A percentile compares a stretch with the other conserved stretches of the same genome.
These are phyloP conservation scores for Yasuhikotakia modesta DNA, from an alignment of 2,797 vertebrate species.

Conservation along the genomic window DNA sequence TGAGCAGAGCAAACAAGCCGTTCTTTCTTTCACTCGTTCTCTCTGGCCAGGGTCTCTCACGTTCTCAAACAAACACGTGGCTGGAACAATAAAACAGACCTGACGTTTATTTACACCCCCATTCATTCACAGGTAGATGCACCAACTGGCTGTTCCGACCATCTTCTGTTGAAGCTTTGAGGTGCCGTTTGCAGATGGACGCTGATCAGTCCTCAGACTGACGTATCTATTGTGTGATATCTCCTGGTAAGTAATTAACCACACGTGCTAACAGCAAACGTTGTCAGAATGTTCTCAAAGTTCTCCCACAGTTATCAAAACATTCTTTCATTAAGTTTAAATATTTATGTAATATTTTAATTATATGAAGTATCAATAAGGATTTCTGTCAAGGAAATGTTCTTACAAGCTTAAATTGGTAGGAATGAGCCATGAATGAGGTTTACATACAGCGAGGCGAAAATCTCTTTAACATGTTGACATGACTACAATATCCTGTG, in stretches of 20 bases:
- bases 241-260: background rate
- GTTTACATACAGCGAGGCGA: constrained; percentile 9
- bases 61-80: constrained; percentile 58
- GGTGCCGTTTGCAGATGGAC: constrained; percentile 2
- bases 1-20: constrained; percentile 56
- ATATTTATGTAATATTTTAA: too few species aligned
- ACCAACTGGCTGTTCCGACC: constrained; percentile 45
- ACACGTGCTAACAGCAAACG: background rate
- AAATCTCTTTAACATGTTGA: constrained; percentile 67
- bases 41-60: constrained; percentile 12
- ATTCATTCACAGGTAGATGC: constrained; percentile 46
- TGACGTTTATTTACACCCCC: constrained; percentile 66
- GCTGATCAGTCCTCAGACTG: background rate
- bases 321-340: too few species aligned
- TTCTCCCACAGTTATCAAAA: too few species aligned
- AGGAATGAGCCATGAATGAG: constrained; percentile 25
- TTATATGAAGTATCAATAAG: too few species aligned
- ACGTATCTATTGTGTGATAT: background rate
- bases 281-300: background rate
- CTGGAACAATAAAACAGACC: constrained; percentile 60
- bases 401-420: background rate
- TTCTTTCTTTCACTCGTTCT: constrained; percentile 54
- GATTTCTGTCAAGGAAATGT: too few species aligned
- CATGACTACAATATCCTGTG: constrained; percentile 86
- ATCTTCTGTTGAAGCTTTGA: constrained; percentile 30